Evolutionary conservation across 2,888 invertebrate genomes (phyloP), one percentile per base, ranked within the genome.

Genomic region (Apantesis nais): DNA sequence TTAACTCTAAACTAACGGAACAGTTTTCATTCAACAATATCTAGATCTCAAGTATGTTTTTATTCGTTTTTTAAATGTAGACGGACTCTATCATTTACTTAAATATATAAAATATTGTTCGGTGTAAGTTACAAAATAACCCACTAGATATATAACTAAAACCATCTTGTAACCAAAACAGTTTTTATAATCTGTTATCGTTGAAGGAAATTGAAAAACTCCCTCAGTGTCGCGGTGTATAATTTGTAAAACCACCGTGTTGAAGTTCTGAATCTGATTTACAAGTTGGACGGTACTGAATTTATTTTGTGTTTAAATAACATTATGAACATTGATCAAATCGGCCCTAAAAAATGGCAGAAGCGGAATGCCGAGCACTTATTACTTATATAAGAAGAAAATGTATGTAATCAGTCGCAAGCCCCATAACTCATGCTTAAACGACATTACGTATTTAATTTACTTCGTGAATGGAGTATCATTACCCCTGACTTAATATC

Each of bases 191-290:
- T 58, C 58, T 29, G 16, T 58, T 58, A 58, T 58, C 58, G 29
- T 58, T 16, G 16, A 58, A 29, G 58, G 29, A 58, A 58, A 58
- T 58, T 58, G 58, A 58, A 58, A 58, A 58, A 58, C 29, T 58
- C 29, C 29, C 29, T 58, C 29, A 7, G 29, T 29, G 58, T 29
- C 58, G 16, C 16, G 29, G 29, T 58, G 29, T 58, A 25, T 58
- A 58, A 58, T 58, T 58, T 58, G 14, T 55, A 55, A 16, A 29
- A 16, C 58, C 7, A 29, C 29, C 58, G 14, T 25, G 25, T 58
- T 58, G 29, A 58, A 58, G 58, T 58, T 58, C 2, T 58, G 16
- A 58, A 58, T 58, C 58, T 58, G 29, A 58, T 29, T 58, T 58
- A 58, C 29, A 58, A 58, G 29, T 58, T 25, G 16, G 7, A 58